Evolutionary conservation across 2,888 invertebrate genomes (phyloP), one percentile per base, ranked within the genome.

Genomic region (Phytoseiulus persimilis): DNA sequence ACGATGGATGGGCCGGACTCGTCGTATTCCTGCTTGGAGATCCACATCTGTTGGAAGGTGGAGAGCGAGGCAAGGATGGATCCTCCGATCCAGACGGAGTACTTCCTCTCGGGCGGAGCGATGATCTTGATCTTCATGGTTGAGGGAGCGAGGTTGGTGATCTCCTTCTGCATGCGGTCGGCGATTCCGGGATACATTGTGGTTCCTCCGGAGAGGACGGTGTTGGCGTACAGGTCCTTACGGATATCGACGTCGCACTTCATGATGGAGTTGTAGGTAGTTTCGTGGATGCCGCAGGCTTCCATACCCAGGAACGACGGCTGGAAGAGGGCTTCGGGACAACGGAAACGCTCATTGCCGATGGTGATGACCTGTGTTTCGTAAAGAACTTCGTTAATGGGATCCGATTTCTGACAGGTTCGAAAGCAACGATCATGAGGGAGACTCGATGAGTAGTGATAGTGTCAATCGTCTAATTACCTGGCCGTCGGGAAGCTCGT

Each of bases 81-180:
- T 92, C 98, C 98, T 93, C 98, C 98, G 95, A 98, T 98, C 98
- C 98, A 98, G 92, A 98, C 98, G 92, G 97, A 97, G 95, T 98
- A 98, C 94, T 98, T 98, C 93, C 98, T 95, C 95, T 98, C 98
- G 91, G 97, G 97, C 90, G 97, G 97, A 92, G 97, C 97, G 94
- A 97, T 97, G 92, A 94, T 94, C 93, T 94, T 94, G 93, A 95
- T 94, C 93, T 95, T 95, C 94, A 95, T 94, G 90, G 94, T 94
- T 91, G 93, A 92, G 90, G 94, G 94, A 87, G 94, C 94, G 91
- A 97, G 94, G 90, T 96, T 95, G 91, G 96, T 97, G 94, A 97
- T 97, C 94, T 98, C 98, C 94, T 97, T 98, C 94, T 98, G 97
- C 97, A 98, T 97, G 92, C 98, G 95, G 94, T 98, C 98, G 92